phyloP scores from a whole-genome alignment of 1,140 invertebrate genomes.

The Brachionus asplanchnoidis region DNA sequence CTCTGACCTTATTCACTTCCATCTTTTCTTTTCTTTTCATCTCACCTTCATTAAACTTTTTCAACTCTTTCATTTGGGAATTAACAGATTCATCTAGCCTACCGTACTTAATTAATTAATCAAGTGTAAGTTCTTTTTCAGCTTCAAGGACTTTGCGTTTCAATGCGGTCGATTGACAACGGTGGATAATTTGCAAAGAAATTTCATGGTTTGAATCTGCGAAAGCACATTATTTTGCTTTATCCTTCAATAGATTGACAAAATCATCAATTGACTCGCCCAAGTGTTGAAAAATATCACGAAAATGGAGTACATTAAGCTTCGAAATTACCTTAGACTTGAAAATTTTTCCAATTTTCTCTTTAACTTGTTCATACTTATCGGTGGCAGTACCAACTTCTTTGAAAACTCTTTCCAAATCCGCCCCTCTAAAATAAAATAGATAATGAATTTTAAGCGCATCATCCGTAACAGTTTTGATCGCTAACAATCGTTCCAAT shows the following conservation, averaged over 20 bases:
- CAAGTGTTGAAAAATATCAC: constrained; percentile 6
- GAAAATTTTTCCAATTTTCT: neutral
- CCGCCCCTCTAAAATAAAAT: neutral
- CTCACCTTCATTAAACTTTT: neutral
- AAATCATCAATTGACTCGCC: neutral
- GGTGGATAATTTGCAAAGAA: neutral
- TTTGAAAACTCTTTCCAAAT: neutral
- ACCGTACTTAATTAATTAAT: neutral
- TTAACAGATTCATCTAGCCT: neutral
- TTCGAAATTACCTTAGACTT: neutral
- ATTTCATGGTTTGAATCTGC: neutral
- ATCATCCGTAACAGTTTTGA: neutral
- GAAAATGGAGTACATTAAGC: neutral
- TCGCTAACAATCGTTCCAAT: constrained; percentile 2
- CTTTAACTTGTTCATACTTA: neutral
- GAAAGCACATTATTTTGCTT: constrained; percentile 2
- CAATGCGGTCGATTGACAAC: neutral
- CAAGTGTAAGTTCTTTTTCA: neutral
- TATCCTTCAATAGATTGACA: neutral
- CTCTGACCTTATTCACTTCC: neutral
- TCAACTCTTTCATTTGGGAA: neutral
- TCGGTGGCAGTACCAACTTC: neutral
- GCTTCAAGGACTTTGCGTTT: neutral
- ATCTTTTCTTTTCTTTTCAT: neutral
- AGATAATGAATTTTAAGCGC: neutral